A percentile compares a stretch with the other conserved stretches of the same genome.
phyloP scores from a whole-genome alignment of 2,797 vertebrate genomes.

The Ibycter americanus region DNA sequence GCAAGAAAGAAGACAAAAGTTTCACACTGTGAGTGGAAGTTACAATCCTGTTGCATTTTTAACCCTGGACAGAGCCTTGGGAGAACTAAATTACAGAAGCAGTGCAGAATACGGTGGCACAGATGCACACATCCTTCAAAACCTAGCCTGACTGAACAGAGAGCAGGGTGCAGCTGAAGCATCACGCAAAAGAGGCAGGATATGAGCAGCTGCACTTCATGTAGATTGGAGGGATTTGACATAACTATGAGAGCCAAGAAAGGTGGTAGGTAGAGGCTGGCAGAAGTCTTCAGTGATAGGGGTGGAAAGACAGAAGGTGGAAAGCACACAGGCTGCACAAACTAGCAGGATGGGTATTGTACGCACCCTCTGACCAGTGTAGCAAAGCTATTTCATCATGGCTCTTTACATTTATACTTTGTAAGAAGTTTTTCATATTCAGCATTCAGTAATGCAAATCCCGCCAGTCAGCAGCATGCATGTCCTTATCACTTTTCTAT shows the following conservation, averaged over 20 bases:
- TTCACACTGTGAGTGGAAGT: background rate
- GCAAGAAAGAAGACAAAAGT: background rate
- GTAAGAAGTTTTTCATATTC: background rate
- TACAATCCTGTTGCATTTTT: background rate
- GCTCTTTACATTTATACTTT: background rate
- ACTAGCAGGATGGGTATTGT: background rate
- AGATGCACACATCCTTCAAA: background rate
- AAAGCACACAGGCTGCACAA: background rate
- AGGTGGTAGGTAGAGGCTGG: background rate
- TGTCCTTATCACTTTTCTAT: background rate
- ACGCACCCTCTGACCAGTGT: background rate
- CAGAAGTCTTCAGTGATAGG: background rate
- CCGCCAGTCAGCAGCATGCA: background rate
- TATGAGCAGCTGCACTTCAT: background rate
- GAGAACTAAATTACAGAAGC: background rate
- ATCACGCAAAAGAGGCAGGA: background rate
- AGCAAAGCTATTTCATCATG: background rate
- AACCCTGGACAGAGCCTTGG: background rate
- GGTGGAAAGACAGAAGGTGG: background rate
- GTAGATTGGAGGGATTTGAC: background rate
- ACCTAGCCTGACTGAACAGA: background rate
- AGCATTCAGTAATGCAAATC: background rate
- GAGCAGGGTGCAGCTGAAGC: background rate
- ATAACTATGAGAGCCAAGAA: background rate
- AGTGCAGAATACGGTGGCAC: background rate